These are phyloP conservation scores for Ptychoptera albimana DNA, from an alignment of 2,888 invertebrate species.

Conservation along the genomic window DNA sequence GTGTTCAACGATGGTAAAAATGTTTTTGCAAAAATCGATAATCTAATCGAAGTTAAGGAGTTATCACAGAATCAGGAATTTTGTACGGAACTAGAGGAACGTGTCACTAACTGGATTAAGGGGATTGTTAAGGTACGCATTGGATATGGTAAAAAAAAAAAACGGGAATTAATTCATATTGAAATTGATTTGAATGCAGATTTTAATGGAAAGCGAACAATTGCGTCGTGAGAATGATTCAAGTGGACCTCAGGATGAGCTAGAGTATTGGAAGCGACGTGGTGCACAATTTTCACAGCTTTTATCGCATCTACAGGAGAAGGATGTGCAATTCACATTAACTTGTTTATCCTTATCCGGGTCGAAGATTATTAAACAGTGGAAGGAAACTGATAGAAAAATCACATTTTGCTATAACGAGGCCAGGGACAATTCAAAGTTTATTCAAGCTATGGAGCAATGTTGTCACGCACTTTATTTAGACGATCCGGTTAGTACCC, in stretches of 20 bases:
- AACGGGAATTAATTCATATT: neutral
- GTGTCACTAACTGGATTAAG: conserved; percentile 66
- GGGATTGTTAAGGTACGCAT: conserved; percentile 59
- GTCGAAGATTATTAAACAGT: conserved; percentile 62
- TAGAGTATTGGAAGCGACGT: conserved; percentile 92
- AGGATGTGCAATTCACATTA: conserved; percentile 61
- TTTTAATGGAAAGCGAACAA: conserved; percentile 82
- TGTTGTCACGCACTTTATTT: conserved; percentile 87
- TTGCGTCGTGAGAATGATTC: conserved; percentile 81
- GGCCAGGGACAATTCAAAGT: conserved; percentile 90
- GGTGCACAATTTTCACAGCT: conserved; percentile 87
- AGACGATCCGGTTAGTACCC: conserved; percentile 65
- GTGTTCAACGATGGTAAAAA: conserved; percentile 58
- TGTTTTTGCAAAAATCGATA: conserved; percentile 41
- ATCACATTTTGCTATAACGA: conserved; percentile 92
- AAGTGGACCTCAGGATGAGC: conserved; percentile 84
- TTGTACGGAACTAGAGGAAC: conserved; percentile 48
- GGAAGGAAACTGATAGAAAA: conserved; percentile 75
- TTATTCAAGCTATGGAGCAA: conserved; percentile 84
- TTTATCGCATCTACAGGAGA: conserved; percentile 55
- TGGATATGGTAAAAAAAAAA: conserved; percentile 14
- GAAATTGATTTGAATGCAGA: conserved; percentile 15
- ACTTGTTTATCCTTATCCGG: conserved; percentile 58
- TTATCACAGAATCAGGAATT: conserved; percentile 50
- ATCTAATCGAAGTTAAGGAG: conserved; percentile 51